Evolutionary conservation across 2,797 vertebrate species (phyloP), one percentile per base, ranked within the genome.

Genomic region (Enteromius thamalakanensis): DNA sequence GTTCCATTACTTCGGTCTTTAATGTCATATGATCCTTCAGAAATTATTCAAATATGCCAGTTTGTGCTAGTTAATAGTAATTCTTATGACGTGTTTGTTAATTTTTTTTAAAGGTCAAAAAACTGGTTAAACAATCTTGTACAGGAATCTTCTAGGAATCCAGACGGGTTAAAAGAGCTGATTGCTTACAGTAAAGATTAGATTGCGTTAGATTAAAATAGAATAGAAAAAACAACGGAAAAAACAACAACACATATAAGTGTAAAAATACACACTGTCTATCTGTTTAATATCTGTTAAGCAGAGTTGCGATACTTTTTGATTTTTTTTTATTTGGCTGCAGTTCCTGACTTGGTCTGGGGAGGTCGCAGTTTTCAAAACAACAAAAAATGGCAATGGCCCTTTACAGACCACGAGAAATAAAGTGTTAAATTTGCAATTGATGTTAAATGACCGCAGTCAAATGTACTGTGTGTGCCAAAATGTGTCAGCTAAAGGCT

Each of bases 311-410:
- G 34, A 68, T 40, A 21, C 34, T 17, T 53, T 10, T 40, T 5
- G 37, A 37, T 37, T 37, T 37, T 37, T 37, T 37, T 7, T 21
- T 9, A 3, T 62, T 49, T 32, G 37, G 37, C 26, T 78, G 78
- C 82, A 85, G 60, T 75, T 81, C 12, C 21, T 65, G 45, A 1
- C 6, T 80, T 53, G 70, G 32, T 70, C 87, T 32, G n/a, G 8
- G 40, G 72, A 81, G 77, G 83, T 69, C 83, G 72, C 42, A 78
- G 53, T 84, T 70, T 79, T 15, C 84, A 83, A 68, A 71, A 32
- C 47, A 67, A 81, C 68, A 21, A 5, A 53, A 29, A 69, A 32
- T 1, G 2, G 10, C 8, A 17, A 19, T n/a, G 34, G 17, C n/a
- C 2, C 17, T 49, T 64, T 19, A 53, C 32, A 49, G 9, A 17